Base-by-base conservation (phyloP, 2,797 vertebrate genomes). In the Etheostoma nigrum region DNA sequence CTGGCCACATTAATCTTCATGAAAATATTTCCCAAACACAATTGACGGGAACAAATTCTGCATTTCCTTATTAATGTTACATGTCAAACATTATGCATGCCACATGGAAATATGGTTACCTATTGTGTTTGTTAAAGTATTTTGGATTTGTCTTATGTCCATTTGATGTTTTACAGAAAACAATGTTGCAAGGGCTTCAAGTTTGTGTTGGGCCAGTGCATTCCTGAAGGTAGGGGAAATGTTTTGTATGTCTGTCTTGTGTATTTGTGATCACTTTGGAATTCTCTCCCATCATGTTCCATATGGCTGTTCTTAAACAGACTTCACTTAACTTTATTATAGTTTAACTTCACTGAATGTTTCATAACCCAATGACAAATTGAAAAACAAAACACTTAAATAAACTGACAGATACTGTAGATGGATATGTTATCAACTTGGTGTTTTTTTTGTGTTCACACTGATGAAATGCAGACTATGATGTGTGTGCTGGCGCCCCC, bases 101-200 rank as follows among this genome's bases (percentile, higher is more conserved):
- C 14, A 13, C 49, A 51, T 51, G 16, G 16, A 52, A 69, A 54
- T 16, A 18, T 67, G 11, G 8, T 14, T 4, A 59, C 11, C n/a
- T 57, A 18, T 55, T n/a, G 9, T 74, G 48, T 42, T 48, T 63
- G 67, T 85, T 63, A 1, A 61, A 67, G 59, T 63, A 6, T 42
- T 70, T 63, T 52, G 18, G 13, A 42, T 67, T 19, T 79, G 52
- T 73, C 12, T 76, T 25, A 25, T 60, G 12, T 78, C 25, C 16
- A 27, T 79, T 57, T 88, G 18, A 60, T 91, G 15, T 90, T 81
- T 94, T 92, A 61, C 95, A 99, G 98, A 93, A 99, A 97, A 94
- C 97, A 97, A 87, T 99, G 98, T 92, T 99, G 98, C 93, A 96
- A 95, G 69, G 98, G 97, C 71, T 99, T 98, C 93, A 99, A 98